Conservation (phyloP, 2,888 invertebrate genomes). For the Creontiades dilutus region DNA sequence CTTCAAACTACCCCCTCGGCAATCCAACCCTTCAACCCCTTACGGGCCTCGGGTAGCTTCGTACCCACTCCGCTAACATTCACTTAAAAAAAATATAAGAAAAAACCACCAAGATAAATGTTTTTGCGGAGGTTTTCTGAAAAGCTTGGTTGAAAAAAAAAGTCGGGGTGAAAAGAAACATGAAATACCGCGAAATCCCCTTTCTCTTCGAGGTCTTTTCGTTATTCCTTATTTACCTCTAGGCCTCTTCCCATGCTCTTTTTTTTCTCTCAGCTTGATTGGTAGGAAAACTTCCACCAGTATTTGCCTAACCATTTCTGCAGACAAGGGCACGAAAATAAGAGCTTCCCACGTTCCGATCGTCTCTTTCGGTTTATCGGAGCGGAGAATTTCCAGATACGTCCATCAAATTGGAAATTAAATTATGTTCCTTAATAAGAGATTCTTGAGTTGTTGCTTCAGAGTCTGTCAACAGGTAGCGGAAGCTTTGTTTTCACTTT, state of each 20-base stretch:
- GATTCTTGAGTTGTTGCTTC: no score
- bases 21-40: neutral
- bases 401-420: no score
- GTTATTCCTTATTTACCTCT: conserved; percentile 24
- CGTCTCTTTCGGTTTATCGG: neutral
- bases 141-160: neutral
- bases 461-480: no score
- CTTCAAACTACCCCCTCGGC: conserved; percentile 16
- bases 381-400: no score
- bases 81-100: neutral
- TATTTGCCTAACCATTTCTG: conserved; percentile 28
- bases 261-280: neutral
- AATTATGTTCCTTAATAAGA: no score
- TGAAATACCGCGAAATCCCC: conserved; percentile 5
- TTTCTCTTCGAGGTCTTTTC: neutral
- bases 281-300: neutral
- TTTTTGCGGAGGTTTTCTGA: conserved; percentile 11
- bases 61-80: conserved; percentile 6
- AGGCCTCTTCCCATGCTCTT: neutral
- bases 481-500: no score
- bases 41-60: neutral
- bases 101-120: conserved; percentile 45
- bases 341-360: neutral
- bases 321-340: neutral
- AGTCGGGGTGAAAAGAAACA: conserved; percentile 26